These are phyloP conservation scores for Leptopilina syphax DNA, from an alignment of 2,888 invertebrate genomes.

Conservation along the genomic window DNA sequence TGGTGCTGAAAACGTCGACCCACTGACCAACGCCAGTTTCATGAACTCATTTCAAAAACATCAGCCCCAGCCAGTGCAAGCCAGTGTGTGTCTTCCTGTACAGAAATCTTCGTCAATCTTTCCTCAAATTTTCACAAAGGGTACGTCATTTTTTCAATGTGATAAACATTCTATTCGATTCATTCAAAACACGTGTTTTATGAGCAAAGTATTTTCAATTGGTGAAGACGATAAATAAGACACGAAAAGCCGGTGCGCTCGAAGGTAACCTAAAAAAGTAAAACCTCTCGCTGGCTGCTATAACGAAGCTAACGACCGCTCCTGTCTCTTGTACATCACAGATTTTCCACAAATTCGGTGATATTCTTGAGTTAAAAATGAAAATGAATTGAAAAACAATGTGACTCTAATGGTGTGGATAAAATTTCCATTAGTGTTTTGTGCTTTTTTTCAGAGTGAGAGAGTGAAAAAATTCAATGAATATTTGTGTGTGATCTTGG, in stretches of 20 bases:
- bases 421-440: background rate
- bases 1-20: conserved; percentile 69
- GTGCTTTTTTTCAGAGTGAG: background rate
- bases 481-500: conserved; percentile 23
- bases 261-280: conserved; percentile 74
- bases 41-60: conserved; percentile 72
- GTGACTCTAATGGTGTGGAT: background rate
- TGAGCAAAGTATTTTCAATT: conserved; percentile 43
- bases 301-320: conserved; percentile 33
- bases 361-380: conserved; percentile 32
- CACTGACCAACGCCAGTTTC: conserved; percentile 65
- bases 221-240: conserved; percentile 56
- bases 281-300: conserved; percentile 40
- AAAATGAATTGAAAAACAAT: background rate
- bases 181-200: conserved; percentile 20
- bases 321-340: background rate
- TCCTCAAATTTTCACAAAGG: conserved; percentile 47
- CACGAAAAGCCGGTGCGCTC: conserved; percentile 73
- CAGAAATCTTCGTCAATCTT: conserved; percentile 54
- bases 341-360: background rate
- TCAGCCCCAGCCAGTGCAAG: conserved; percentile 73
- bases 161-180: conserved; percentile 43
- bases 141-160: conserved; percentile 44
- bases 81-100: conserved; percentile 59
- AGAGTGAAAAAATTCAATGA: conserved; percentile 15